Evolutionary conservation across 2,113 vertebrate species (phyloP).

Genomic region (Tinamus guttatus): DNA sequence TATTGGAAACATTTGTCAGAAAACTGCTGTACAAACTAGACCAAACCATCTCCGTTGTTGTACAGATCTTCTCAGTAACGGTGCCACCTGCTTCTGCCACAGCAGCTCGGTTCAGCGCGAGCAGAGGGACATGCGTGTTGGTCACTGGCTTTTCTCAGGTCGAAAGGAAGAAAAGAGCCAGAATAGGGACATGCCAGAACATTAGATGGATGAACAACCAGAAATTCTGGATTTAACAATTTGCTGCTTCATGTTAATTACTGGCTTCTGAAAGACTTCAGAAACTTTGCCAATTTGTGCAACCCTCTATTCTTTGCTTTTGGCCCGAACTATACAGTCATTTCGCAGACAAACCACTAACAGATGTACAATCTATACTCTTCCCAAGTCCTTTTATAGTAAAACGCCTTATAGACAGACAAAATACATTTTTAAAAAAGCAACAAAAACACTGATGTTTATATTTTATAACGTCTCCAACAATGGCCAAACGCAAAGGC

Average conservation of each 20-base stretch:
- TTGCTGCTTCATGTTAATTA: slow-evolving; percentile 56
- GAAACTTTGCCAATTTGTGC: slow-evolving; percentile 54
- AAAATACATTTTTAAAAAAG: neutral
- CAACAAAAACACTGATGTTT: neutral
- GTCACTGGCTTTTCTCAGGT: fast-evolving
- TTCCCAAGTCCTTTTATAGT: slow-evolving; percentile 54
- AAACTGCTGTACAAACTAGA: neutral
- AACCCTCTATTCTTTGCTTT: slow-evolving; percentile 54
- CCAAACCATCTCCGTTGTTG: neutral
- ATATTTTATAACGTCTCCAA: neutral
- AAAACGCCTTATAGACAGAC: slow-evolving; percentile 20
- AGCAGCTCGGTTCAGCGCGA: neutral
- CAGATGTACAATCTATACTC: slow-evolving; percentile 58
- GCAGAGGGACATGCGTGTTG: fast-evolving
- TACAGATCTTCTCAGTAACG: neutral
- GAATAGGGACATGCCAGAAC: neutral
- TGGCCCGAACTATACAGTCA: slow-evolving; percentile 9
- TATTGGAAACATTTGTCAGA: neutral
- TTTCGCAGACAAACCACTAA: slow-evolving; percentile 46
- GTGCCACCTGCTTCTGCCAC: neutral
- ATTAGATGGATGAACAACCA: neutral
- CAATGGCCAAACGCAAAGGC: neutral
- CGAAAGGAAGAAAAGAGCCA: neutral
- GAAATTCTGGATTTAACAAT: slow-evolving; percentile 21
- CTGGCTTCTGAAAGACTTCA: slow-evolving; percentile 38